Base-by-base conservation (phyloP, 2,113 vertebrate genomes). In the Coreoperca whiteheadi region DNA sequence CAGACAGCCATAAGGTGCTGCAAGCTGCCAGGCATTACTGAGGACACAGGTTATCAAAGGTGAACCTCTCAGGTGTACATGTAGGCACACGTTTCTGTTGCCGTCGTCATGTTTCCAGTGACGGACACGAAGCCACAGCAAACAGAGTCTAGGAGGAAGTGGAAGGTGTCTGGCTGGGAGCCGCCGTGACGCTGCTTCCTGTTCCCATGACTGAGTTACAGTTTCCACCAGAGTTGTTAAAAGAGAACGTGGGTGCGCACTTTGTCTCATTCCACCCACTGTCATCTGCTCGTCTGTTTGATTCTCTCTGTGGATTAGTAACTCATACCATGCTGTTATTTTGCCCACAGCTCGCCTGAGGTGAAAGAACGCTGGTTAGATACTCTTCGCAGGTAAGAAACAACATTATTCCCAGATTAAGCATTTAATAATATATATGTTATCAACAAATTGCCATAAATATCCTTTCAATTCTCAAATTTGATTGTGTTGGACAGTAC, bases 171-270 rank as follows among this genome's bases (percentile, higher is more conserved):
- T 57, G 10, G 41, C 70, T 12, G 10, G 88, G 90, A 90, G 89
- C 91, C 91, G 87, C 96, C 95, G 68, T 98, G 97, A 98, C 94
- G 96, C 72, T 89, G 83, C 93, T 98, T 98, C 97, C 97, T 97
- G 95, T 91, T 90, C 92, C 93, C 81, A 86, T 94, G 87, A 95
- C 83, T 87, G 84, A 64, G 67, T 89, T 88, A 94, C 90, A 95
- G 87, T 96, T 97, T 98, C 96, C 92, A 82, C 21, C 92, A 76
- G 80, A 92, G 65, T 66, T 90, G 75, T 88, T 94, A 97, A 96
- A 69, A 91, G 92, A 79, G 83, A 51, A 8, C 23, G 91, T 2
- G 81, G 82, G 43, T 74, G 60, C 48, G 53, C 34, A 3, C 34
- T 41, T 70, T 25, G 41, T 74, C 69, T 95, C 94, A 94, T 87